Evolutionary conservation across 1,140 invertebrate species (phyloP).

Genomic region (Drosophila ambigua): DNA sequence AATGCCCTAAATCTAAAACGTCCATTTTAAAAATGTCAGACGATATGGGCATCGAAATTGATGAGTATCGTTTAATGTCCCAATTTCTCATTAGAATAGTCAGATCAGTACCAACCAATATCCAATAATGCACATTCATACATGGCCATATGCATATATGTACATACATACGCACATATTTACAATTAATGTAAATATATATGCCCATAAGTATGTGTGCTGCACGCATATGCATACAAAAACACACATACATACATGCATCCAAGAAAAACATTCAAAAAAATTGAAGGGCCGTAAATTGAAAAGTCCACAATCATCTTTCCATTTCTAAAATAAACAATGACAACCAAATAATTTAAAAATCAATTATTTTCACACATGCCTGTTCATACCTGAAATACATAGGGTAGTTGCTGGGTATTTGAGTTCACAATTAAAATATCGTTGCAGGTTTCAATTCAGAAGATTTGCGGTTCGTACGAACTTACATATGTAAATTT

Average conservation of each 20-base stretch:
- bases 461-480: no score
- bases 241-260: not conserved
- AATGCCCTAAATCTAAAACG: no score
- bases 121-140: not conserved
- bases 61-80: no score
- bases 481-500: no score
- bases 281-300: conserved; percentile 37
- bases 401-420: not conserved
- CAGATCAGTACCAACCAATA: not conserved
- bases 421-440: not conserved
- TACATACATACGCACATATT: not conserved
- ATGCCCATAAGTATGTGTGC: not conserved
- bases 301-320: conserved; percentile 53
- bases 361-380: conserved; percentile 55
- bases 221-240: no score
- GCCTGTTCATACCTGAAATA: conserved; percentile 33
- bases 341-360: conserved; percentile 53
- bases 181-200: not conserved
- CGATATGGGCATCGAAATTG: no score
- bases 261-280: conserved; percentile 4
- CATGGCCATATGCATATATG: not conserved
- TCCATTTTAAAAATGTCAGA: no score
- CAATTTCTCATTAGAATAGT: no score
- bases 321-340: conserved; percentile 58
- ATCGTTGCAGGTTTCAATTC: no score